phyloP scores from a whole-genome alignment of 1,140 invertebrate species.

The Carcinoscorpius rotundicauda region DNA sequence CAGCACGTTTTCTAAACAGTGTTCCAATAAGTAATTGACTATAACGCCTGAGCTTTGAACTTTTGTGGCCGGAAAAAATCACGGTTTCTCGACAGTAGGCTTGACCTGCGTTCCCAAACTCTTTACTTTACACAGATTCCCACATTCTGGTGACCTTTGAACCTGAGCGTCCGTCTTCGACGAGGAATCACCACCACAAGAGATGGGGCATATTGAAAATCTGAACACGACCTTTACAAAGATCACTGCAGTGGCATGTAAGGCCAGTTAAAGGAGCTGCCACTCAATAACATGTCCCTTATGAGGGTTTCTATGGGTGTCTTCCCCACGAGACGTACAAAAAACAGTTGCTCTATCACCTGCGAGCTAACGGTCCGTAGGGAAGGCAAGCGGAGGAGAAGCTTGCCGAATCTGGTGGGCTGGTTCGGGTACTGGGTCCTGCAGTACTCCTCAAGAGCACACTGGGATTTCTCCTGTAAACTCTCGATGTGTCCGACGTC shows the following conservation, averaged over 20 bases:
- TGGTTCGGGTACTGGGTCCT: constrained; percentile 91
- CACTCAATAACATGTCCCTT: constrained; percentile 87
- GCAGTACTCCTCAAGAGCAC: constrained; percentile 92
- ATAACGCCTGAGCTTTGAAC: too few species aligned
- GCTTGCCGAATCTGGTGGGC: constrained; percentile 86
- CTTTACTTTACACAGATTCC: too few species aligned
- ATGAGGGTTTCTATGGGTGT: constrained; percentile 96
- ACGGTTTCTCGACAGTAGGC: too few species aligned
- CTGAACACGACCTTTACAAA: neutral
- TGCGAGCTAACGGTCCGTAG: constrained; percentile 80
- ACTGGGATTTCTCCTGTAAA: constrained; percentile 93
- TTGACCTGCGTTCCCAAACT: too few species aligned
- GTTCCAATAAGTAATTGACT: too few species aligned
- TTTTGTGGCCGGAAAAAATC: too few species aligned
- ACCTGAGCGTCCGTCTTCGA: too few species aligned
- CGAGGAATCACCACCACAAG: too few species aligned
- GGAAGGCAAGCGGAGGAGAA: constrained; percentile 82
- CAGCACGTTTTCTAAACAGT: too few species aligned
- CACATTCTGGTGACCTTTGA: too few species aligned
- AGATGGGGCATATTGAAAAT: neutral
- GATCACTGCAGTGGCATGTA: constrained; percentile 60
- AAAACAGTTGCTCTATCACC: constrained; percentile 95
- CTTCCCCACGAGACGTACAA: constrained; percentile 88
- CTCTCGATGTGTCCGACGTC: constrained; percentile 89
- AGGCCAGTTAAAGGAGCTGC: constrained; percentile 84